phyloP scores from a whole-genome alignment of 2,113 vertebrate genomes.

The Tachysurus fulvidraco region DNA sequence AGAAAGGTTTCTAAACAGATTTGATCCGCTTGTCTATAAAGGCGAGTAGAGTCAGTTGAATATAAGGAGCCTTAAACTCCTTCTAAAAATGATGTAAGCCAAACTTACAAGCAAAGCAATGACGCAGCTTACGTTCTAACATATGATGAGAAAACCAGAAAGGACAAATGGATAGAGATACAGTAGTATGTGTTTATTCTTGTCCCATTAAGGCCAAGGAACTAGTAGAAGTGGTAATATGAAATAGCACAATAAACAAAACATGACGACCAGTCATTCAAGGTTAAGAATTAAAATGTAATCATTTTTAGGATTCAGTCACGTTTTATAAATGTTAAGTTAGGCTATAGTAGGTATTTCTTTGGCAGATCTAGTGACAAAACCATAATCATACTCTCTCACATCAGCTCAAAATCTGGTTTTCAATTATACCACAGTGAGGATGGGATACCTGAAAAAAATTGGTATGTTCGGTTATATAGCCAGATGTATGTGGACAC shows the following conservation, averaged over 20 bases:
- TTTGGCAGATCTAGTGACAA: background rate
- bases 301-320: background rate
- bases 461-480: background rate
- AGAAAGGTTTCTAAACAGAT: background rate
- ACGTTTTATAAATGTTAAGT: background rate
- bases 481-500: background rate
- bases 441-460: background rate
- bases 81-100: background rate
- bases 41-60: background rate
- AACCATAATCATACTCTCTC: background rate
- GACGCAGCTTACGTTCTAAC: background rate
- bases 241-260: background rate
- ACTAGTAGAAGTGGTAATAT: background rate
- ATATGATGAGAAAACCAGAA: background rate
- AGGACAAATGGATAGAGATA: background rate
- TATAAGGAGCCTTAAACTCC: background rate
- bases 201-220: background rate
- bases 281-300: background rate
- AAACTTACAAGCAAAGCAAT: background rate
- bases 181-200: background rate
- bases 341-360: background rate
- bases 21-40: background rate
- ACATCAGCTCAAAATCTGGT: background rate
- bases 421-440: background rate
- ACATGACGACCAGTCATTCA: background rate